A percentile compares a stretch with the other conserved stretches of the same genome.
Evolutionary conservation across 2,797 vertebrate genomes (phyloP).

Genomic region (Ibycter americanus): DNA sequence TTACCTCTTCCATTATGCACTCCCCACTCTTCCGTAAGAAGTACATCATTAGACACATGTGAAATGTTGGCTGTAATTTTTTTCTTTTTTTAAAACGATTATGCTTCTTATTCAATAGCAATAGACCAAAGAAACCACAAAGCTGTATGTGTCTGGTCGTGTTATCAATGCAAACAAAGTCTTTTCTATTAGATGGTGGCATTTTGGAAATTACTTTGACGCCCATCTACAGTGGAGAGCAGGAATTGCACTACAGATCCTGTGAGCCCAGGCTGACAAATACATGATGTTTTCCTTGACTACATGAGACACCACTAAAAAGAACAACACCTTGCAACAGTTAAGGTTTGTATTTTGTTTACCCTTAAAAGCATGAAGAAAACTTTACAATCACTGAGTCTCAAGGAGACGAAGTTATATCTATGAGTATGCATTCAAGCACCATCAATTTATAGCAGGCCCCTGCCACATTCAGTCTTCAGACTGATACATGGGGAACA

Average conservation of each 20-base stretch:
- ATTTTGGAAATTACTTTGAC: neutral
- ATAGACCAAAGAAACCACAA: fast-evolving
- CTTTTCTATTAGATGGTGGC: neutral
- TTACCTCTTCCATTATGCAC: neutral
- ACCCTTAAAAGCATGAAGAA: neutral
- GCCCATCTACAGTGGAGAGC: neutral
- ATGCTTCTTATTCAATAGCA: neutral
- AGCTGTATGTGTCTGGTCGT: neutral
- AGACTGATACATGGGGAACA: neutral
- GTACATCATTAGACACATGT: neutral
- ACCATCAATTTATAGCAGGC: neutral
- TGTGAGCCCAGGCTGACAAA: neutral
- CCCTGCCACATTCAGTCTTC: neutral
- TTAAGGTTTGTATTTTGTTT: neutral
- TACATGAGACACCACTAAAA: neutral
- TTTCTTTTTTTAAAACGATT: neutral
- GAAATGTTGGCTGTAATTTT: neutral
- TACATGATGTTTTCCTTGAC: neutral
- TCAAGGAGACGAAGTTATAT: neutral
- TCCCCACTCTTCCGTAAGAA: neutral
- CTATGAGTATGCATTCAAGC: neutral
- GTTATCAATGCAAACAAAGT: neutral
- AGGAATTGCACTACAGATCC: neutral
- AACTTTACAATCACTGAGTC: neutral
- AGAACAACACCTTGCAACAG: neutral